Percentiles rank a stretch among this genome's conserved stretches.
Conservation (phyloP, 53 echinoderm and acorn worm species). For the Holothuria leucospilota region DNA sequence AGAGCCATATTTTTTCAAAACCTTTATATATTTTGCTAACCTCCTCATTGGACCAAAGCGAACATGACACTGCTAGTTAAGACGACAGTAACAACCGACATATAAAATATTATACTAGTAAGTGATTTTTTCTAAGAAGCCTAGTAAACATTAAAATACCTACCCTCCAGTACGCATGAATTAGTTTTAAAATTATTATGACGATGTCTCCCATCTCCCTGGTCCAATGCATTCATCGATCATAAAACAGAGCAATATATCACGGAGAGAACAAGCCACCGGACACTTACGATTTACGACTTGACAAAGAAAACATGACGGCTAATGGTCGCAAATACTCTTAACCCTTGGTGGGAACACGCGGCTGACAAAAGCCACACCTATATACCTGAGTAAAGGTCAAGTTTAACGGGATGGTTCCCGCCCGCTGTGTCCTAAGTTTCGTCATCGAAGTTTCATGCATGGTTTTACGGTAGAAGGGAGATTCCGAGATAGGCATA, state of each 20-base stretch:
- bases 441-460: too few species aligned
- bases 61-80: background rate
- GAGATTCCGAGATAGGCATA: too few species aligned
- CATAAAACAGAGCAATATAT: constrained; percentile 1
- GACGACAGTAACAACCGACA: background rate
- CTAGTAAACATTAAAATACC: constrained; percentile 30
- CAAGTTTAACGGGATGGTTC: background rate
- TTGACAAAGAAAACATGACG: constrained; percentile 33
- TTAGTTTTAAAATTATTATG: constrained; percentile 19
- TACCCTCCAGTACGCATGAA: background rate
- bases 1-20: too few species aligned
- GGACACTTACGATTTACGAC: constrained; percentile 28
- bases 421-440: too few species aligned
- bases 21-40: constrained; percentile 39
- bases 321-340: background rate
- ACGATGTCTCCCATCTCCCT: background rate
- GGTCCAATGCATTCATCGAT: background rate
- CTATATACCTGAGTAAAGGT: background rate
- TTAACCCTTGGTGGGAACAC: constrained; percentile 29
- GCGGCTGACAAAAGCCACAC: constrained; percentile 13
- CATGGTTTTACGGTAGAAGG: too few species aligned
- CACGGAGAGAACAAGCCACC: constrained; percentile 23
- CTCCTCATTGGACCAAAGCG: background rate
- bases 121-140: constrained; percentile 31
- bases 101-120: constrained; percentile 27